A percentile compares a stretch with the other conserved stretches of the same genome.
phyloP scores from a whole-genome alignment of 2,797 vertebrate genomes.

The Avahi laniger region DNA sequence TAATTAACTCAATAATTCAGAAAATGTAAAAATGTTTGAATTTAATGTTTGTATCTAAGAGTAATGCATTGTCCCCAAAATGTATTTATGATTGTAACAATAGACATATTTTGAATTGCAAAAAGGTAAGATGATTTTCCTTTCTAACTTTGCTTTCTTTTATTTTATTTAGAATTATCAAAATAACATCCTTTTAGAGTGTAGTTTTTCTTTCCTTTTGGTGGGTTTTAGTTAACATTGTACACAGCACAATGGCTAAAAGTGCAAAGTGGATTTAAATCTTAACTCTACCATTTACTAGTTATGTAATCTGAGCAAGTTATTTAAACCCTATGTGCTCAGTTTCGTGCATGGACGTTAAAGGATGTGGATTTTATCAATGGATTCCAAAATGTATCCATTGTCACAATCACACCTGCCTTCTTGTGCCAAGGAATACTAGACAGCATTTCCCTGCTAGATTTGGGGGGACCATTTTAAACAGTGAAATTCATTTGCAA shows the following conservation, averaged over 20 bases:
- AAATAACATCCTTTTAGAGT: neutral
- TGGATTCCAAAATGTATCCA: neutral
- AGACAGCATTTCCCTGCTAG: neutral
- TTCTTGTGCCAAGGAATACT: neutral
- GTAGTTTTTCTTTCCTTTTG: neutral
- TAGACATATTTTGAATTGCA: neutral
- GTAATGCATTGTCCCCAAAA: neutral
- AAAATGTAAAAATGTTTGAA: neutral
- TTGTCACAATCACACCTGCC: neutral
- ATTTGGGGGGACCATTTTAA: neutral
- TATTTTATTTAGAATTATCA: neutral
- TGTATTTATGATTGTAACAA: neutral
- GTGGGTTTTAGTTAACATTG: neutral
- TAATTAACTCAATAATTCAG: neutral
- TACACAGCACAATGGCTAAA: neutral
- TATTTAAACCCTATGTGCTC: neutral
- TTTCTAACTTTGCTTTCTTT: neutral
- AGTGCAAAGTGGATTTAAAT: neutral
- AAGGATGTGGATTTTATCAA: neutral
- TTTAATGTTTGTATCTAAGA: neutral
- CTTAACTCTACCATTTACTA: neutral
- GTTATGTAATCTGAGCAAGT: neutral
- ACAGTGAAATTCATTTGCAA: neutral
- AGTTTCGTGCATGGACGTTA: neutral
- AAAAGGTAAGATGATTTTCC: neutral